Evolutionary conservation across 2,888 invertebrate species (phyloP), one percentile per base, ranked within the genome.

Genomic region (Hydriomena furcata): DNA sequence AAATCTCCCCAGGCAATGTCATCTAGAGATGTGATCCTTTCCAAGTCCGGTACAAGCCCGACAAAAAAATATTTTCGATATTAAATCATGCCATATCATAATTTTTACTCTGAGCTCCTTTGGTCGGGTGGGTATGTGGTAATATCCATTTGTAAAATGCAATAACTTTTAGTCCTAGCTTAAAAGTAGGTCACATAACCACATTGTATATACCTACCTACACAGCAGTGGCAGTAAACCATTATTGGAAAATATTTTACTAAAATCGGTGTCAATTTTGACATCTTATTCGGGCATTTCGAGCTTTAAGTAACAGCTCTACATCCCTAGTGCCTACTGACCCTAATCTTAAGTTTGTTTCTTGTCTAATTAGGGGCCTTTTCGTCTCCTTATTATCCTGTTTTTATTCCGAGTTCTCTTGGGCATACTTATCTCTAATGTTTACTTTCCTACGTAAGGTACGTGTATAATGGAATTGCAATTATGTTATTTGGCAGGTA

Each of bases 271-370:
- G 17, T 4, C 4, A 17, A 4, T 17, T 17, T 2, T 17, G 17
- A 30, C 11, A 8, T 20, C 13, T 20, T 32, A n/a, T n/a, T 8
- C 32, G 32, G 32, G 8, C 20, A 17, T 8, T 12, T 35, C 23
- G 5, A 40, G 25, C n/a, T 12, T 12, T 7, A 2, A 6, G 21
- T 8, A 21, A 10, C 13, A 12, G 20, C n/a, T 31, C 25, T 32
- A 40, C 41, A 25, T 41, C 45, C 10, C 36, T 45, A 36, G 5
- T n/a, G n/a, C n/a, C n/a, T 20, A 27, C 45, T 73, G 81, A 76
- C 79, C 81, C 73, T 79, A 78, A 81, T 79, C 69, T 68, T 61
- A 62, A 68, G 77, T 78, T 84, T 82, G 81, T 79, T 81, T 74
- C 72, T 77, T 75, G 70, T 81, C 74, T 84, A 84, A 84, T 85